A percentile compares a stretch with the other conserved stretches of the same genome.
These are phyloP conservation scores for Scaptomyza polygonia DNA, from an alignment of 2,888 invertebrate genomes.

Conservation along the genomic window DNA sequence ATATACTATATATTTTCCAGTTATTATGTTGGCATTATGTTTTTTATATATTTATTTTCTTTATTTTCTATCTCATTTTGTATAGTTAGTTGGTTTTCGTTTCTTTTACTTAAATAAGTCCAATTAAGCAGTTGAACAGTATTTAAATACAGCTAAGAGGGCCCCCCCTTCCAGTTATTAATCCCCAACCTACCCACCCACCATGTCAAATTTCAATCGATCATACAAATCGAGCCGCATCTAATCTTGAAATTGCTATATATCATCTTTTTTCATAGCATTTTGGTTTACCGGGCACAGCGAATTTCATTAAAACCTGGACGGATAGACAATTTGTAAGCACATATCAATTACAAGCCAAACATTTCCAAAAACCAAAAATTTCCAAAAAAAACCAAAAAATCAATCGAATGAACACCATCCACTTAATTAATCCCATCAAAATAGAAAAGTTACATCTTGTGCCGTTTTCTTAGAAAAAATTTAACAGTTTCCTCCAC, in stretches of 20 bases:
- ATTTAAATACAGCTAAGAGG: conserved; percentile 25
- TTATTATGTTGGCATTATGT: conserved; percentile 11
- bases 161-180: conserved; percentile 5
- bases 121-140: conserved; percentile 18
- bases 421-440: conserved; percentile 23
- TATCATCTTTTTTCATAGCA: conserved; percentile 80
- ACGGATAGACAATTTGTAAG: conserved; percentile 82
- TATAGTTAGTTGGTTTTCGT: conserved; percentile 20
- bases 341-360: conserved; percentile 55
- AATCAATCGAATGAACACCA: conserved; percentile 35
- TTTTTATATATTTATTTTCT: conserved; percentile 4
- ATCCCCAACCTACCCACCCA: conserved; percentile 6
- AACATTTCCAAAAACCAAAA: conserved; percentile 40
- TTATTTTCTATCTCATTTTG: neutral
- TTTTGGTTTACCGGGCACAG: conserved; percentile 81
- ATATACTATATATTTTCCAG: neutral
- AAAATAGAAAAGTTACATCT: conserved; percentile 36
- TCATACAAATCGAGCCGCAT: conserved; percentile 51
- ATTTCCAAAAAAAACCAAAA: conserved; percentile 42
- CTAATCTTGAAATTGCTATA: conserved; percentile 68
- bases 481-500: conserved; percentile 27
- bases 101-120: neutral
- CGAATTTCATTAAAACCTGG: conserved; percentile 81
- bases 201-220: conserved; percentile 45
- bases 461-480: conserved; percentile 49